Evolutionary conservation across 2,113 vertebrate genomes (phyloP).

Genomic region (Cebus imitator): DNA sequence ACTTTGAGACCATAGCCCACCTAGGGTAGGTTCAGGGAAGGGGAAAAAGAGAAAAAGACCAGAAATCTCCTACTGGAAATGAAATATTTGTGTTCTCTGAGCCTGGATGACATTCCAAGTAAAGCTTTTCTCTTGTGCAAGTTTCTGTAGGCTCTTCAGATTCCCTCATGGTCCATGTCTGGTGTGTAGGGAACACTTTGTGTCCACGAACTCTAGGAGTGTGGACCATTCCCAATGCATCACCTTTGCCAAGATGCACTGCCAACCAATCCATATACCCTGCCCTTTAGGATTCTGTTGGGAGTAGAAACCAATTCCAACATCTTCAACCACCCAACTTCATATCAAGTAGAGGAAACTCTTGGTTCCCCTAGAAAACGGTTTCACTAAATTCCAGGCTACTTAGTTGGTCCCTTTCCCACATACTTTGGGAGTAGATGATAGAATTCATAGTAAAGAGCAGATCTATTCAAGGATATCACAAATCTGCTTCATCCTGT

Average conservation of each 20-base stretch:
- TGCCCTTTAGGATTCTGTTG: background rate
- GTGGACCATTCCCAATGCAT: background rate
- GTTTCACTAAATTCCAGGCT: background rate
- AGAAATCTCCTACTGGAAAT: background rate
- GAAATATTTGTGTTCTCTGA: background rate
- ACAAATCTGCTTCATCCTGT: background rate
- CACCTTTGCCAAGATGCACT: background rate
- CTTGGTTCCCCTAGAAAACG: background rate
- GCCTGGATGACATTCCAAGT: background rate
- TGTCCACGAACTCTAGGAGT: background rate
- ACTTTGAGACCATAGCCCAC: background rate
- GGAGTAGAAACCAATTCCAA: no score
- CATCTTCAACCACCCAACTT: background rate
- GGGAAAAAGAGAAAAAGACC: background rate
- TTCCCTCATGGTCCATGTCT: background rate
- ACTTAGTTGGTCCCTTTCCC: background rate
- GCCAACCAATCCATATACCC: rapidly evolving
- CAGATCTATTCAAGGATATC: background rate
- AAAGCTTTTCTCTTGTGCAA: background rate
- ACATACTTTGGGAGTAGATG: background rate
- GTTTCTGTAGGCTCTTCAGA: background rate
- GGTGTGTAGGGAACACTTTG: background rate
- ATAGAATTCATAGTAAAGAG: background rate
- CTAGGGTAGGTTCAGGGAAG: background rate
- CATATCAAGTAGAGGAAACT: background rate